Base-by-base conservation (phyloP, 2,113 vertebrate species). In the Dunckerocampus dactyliophorus region DNA sequence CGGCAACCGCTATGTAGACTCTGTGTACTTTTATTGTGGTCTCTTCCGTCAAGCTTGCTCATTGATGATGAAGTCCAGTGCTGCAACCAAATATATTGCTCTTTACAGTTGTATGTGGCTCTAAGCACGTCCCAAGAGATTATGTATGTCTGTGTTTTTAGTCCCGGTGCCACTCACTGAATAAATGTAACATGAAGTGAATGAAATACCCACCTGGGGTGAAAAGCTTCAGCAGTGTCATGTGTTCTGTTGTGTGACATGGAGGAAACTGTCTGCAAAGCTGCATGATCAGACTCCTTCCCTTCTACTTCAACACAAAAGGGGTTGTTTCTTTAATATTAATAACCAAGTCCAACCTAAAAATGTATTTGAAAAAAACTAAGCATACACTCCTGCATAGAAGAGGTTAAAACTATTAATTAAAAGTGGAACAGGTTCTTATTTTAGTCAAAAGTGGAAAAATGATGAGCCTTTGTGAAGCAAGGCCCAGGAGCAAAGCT, bases 401-500 rank as follows among this genome's bases (percentile, higher is more conserved):
- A 71, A 85, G 74, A 82, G 85, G 86, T 77, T 85, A 81, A 79
- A 88, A 88, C 84, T 87, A 88, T 91, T 90, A 90, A 91, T 91
- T 91, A 91, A 88, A 90, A 90, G 87, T 91, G 89, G 88, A 91
- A 89, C 88, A 90, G 86, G 90, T 90, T 89, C 86, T 89, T 87
- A 88, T 90, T 90, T 90, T 86, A 88, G 88, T 87, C 83, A 77
- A 87, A 89, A 89, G 89, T 88, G 85, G 75, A 86, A 89, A 89
- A 89, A 90, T 86, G 70, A 79, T 28, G 72, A 75, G 87, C 75
- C 87, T 90, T 92, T 92, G 90, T 92, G 86, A 69, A 83, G 83
- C 79, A 88, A 90, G 87, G 86, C 89, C 91, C 90, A 91, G 89
- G 87, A 91, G 89, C 89, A 85, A 89, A 86, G 87, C 88, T 89